These are phyloP conservation scores for Nycticryphes semicollaris DNA, from an alignment of 2,113 vertebrate genomes.

Conservation along the genomic window DNA sequence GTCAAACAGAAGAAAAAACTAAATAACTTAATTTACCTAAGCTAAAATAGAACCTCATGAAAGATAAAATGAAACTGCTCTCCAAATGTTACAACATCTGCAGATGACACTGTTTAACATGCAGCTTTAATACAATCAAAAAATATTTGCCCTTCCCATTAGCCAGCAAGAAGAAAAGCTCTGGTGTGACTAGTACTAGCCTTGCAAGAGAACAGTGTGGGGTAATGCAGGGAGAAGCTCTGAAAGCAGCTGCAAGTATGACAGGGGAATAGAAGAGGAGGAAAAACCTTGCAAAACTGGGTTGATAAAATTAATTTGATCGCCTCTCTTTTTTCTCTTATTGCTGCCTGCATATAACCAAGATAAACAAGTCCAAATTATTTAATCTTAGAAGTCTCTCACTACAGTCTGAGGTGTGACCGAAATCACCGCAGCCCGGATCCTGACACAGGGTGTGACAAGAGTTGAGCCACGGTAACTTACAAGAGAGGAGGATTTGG, in stretches of 20 bases:
- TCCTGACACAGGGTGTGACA: not conserved
- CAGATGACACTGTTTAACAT: not conserved
- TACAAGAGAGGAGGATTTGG: not conserved
- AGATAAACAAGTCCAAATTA: slow-evolving; percentile 20
- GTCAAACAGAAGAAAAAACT: not conserved
- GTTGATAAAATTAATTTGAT: slow-evolving; percentile 6
- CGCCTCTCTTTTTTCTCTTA: not conserved
- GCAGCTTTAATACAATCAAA: not conserved
- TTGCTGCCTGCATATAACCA: not conserved
- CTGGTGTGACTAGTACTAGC: not conserved
- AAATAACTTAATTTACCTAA: slow-evolving; percentile 9
- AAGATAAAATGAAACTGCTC: not conserved
- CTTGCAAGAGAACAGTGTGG: not conserved
- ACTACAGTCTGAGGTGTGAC: not conserved
- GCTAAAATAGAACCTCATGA: not conserved
- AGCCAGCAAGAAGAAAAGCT: not conserved
- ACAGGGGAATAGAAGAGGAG: not conserved
- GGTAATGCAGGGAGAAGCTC: not conserved
- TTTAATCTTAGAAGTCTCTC: slow-evolving; percentile 9
- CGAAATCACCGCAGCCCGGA: not conserved
- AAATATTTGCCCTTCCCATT: not conserved
- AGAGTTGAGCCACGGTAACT: not conserved
- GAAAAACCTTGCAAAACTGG: not conserved
- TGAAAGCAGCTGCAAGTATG: not conserved
- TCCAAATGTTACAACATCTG: not conserved